Evolutionary conservation across 2,888 invertebrate species (phyloP).

Genomic region (Liopterus haemorrhoidalis): DNA sequence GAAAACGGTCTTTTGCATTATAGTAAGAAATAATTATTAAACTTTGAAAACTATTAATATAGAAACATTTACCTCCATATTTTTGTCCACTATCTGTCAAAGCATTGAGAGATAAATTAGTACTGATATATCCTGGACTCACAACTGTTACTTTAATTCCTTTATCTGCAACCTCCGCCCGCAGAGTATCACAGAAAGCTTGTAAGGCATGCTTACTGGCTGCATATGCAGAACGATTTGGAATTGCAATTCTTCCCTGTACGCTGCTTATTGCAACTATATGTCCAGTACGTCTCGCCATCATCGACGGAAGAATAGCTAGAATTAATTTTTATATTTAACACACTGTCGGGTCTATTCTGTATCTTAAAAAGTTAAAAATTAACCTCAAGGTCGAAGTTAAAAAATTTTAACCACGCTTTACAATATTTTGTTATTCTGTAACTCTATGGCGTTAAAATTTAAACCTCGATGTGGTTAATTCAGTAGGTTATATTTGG

Average conservation of each 20-base stretch:
- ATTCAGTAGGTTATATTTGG: no score
- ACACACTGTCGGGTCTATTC: constrained; percentile 1
- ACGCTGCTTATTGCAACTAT: constrained; percentile 87
- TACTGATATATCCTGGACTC: constrained; percentile 84
- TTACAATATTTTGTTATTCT: no score
- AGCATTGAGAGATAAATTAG: constrained; percentile 88
- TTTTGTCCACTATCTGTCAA: constrained; percentile 70
- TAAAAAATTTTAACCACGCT: no score
- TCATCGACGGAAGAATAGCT: constrained; percentile 82
- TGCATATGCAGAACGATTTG: constrained; percentile 80
- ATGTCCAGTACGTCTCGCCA: constrained; percentile 66
- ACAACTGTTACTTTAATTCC: constrained; percentile 82
- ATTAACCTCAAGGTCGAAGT: not conserved
- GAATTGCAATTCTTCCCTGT: constrained; percentile 87
- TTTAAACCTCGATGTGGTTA: no score
- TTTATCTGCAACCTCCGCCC: constrained; percentile 75
- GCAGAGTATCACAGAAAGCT: constrained; percentile 85
- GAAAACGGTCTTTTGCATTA: no score
- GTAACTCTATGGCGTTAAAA: no score
- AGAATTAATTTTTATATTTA: constrained; percentile 37
- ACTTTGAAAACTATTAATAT: constrained; percentile 2
- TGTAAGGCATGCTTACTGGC: constrained; percentile 94
- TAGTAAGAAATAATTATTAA: no score
- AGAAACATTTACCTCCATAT: constrained; percentile 60
- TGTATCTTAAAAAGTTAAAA: not conserved